Evolutionary conservation across 2,113 vertebrate species (phyloP).

Genomic region (Leptodactylus fuscus): DNA sequence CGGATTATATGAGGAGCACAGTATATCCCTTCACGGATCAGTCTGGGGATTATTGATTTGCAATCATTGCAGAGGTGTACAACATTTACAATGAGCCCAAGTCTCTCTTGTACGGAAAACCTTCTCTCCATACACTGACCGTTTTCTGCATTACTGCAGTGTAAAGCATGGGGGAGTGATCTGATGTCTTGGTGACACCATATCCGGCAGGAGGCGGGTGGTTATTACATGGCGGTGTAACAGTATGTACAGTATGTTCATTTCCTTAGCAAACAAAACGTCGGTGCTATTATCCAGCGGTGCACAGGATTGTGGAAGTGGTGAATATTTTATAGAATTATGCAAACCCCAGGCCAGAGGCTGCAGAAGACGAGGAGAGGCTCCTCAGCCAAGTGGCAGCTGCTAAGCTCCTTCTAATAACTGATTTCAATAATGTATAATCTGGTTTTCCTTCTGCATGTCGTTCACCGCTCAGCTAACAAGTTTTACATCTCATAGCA

Average conservation of each 20-base stretch:
- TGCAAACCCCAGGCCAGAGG: constrained; percentile 1
- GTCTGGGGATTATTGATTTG: too few species aligned
- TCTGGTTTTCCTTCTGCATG: not conserved
- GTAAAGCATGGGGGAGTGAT: too few species aligned
- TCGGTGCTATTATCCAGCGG: not conserved
- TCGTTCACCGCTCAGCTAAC: not conserved
- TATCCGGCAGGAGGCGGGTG: too few species aligned
- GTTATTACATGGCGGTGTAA: not conserved
- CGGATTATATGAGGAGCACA: too few species aligned
- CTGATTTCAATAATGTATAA: constrained; percentile 23
- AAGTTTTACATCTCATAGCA: not conserved
- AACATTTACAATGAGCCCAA: too few species aligned
- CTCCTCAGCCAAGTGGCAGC: not conserved
- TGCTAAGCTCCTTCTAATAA: constrained; percentile 5
- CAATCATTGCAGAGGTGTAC: too few species aligned
- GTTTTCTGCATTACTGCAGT: too few species aligned
- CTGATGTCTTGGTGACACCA: too few species aligned
- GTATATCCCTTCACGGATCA: too few species aligned
- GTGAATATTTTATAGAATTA: constrained; percentile 5
- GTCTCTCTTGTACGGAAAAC: too few species aligned
- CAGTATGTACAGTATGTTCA: too few species aligned
- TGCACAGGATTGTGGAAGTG: not conserved
- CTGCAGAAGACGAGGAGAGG: not conserved
- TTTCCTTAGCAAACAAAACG: not conserved
- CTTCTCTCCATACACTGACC: too few species aligned